A percentile compares a stretch with the other conserved stretches of the same genome.
phyloP scores from a whole-genome alignment of 37 sponge, comb jelly and placozoan species.

The Cliona cf. orientalis region DNA sequence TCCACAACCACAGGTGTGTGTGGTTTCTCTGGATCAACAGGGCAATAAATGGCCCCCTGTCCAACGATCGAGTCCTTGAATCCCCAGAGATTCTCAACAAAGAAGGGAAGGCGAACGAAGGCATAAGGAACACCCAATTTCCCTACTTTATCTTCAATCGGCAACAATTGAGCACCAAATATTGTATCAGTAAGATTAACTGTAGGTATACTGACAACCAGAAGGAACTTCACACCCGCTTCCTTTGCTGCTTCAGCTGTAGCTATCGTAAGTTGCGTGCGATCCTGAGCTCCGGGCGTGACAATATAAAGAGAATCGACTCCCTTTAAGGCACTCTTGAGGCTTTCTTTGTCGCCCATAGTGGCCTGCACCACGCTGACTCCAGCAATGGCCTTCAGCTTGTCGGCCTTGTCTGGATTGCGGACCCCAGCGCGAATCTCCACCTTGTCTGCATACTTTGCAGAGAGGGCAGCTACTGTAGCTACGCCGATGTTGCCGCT shows the following conservation, averaged over 20 bases:
- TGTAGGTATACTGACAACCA: too few relatives aligned
- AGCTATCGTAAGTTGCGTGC: constrained; percentile 36
- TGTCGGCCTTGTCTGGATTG: too few relatives aligned
- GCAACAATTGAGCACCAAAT: too few relatives aligned
- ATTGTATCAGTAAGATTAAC: too few relatives aligned
- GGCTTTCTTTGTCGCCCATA: constrained; percentile 72
- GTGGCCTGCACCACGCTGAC: too few relatives aligned
- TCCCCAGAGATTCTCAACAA: constrained; percentile 35
- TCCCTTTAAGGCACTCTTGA: constrained; percentile 39
- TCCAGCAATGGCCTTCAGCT: too few relatives aligned
- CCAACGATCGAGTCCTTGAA: constrained; percentile 30
- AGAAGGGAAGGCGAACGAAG: constrained; percentile 53
- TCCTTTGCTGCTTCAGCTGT: too few relatives aligned
- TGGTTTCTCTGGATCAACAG: constrained; percentile 48
- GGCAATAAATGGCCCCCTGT: constrained; percentile 10
- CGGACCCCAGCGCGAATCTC: constrained; percentile 72
- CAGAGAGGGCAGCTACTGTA: constrained; percentile 43
- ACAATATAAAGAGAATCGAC: constrained; percentile 65
- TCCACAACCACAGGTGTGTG: constrained; percentile 26
- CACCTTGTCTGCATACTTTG: constrained; percentile 34
- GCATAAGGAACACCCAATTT: constrained; percentile 44
- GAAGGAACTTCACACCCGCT: constrained; percentile 64
- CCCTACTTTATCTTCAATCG: constrained; percentile 48
- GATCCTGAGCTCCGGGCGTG: constrained; percentile 47
- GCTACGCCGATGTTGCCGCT: constrained; percentile 60